phyloP scores from a whole-genome alignment of 2,888 invertebrate species.

The Tenthredo amoena region DNA sequence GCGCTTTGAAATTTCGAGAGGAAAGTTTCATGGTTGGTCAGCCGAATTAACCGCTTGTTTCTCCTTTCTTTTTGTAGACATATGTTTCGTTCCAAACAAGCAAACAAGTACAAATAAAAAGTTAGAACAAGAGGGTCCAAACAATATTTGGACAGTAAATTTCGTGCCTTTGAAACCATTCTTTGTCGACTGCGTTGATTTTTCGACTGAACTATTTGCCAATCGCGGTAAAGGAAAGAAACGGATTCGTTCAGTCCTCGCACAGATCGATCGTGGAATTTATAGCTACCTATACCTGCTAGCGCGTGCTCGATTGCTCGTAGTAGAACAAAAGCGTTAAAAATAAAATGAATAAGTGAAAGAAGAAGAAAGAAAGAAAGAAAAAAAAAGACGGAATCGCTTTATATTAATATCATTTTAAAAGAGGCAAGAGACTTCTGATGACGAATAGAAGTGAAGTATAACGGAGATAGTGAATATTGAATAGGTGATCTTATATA shows the following conservation, averaged over 20 bases:
- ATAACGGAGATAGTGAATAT: too few relatives aligned
- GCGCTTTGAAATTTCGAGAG: too few relatives aligned
- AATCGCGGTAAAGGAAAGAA: not conserved
- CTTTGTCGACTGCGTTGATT: not conserved
- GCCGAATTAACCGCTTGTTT: too few relatives aligned
- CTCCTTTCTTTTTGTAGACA: too few relatives aligned
- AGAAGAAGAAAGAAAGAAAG: not conserved
- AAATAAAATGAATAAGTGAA: not conserved
- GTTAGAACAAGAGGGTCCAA: too few relatives aligned
- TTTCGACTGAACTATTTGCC: not conserved
- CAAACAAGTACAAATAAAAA: too few relatives aligned
- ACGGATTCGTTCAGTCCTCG: not conserved
- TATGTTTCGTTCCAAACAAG: too few relatives aligned
- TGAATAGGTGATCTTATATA: too few relatives aligned
- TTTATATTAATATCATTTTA: not conserved
- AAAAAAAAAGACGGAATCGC: not conserved
- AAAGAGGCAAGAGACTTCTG: not conserved
- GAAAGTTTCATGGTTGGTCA: too few relatives aligned
- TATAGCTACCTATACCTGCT: not conserved
- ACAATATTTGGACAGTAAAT: too few relatives aligned
- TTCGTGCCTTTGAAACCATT: too few relatives aligned
- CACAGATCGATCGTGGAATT: not conserved
- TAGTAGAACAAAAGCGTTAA: not conserved
- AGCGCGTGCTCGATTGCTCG: constrained; percentile 21
- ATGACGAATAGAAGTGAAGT: too few relatives aligned